Base-by-base conservation (phyloP, 1,140 invertebrate species). In the Drosophila yakuba region DNA sequence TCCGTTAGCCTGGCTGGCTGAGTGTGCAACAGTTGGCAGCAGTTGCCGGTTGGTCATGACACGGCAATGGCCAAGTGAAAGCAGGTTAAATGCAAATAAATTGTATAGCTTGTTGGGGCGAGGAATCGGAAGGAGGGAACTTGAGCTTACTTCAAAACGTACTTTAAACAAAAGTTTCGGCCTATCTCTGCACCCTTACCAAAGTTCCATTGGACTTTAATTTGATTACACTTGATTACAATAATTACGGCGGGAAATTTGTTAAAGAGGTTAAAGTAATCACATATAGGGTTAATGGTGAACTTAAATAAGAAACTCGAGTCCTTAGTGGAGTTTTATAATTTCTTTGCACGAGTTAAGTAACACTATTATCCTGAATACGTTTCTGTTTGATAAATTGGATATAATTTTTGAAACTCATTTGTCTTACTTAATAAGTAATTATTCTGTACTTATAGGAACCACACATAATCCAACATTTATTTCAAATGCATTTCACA, bases 21-120 rank as follows among this genome's bases (percentile, higher is more conserved):
- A 68, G 52, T 68, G 64, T 68, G 64, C 76, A 67, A 51, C 64
- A 68, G 64, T 68, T 80, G 72, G 81, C 81, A 88, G 69, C 82
- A 64, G 82, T 75, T 69, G 71, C 71, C 61, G 58, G 60, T 76
- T 68, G 81, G 80, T 81, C 81, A 85, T 85, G 81, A 85, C 81
- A 77, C 47, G 71, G 78, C 69, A 80, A 79, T 71, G 64, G 68
- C 72, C 81, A 81, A 88, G 84, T 88, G 84, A 88, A 88, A 88
- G 84, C 84, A 88, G 84, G 84, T 88, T 88, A 88, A 88, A 88
- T 88, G 84, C 77, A 88, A 89, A 88, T 89, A 88, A 88, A 88
- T 89, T 80, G 71, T 83, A 63, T 55, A 32, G 25, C 28, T 44
- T 50, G 47, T n/a, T 38, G 32, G 41, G 28, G 28, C 28, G 38